A percentile compares a stretch with the other conserved stretches of the same genome.
These are phyloP conservation scores for Xiphophorus maculatus DNA, from an alignment of 2,113 vertebrate species.

Conservation along the genomic window DNA sequence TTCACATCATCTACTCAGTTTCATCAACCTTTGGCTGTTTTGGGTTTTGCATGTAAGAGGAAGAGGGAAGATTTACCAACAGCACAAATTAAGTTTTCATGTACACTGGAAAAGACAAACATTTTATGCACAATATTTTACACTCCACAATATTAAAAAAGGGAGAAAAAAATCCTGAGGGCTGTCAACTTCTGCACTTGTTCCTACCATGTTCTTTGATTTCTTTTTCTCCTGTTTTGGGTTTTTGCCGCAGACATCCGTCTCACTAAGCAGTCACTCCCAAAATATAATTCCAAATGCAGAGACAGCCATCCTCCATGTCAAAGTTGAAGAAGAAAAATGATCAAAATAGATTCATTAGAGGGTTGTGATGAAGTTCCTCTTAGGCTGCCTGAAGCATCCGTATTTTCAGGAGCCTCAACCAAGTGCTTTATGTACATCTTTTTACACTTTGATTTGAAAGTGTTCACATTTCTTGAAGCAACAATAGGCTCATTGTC, in stretches of 20 bases:
- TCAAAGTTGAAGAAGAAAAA: conserved; percentile 60
- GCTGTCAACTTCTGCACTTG: conserved; percentile 49
- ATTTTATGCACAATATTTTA: conserved; percentile 69
- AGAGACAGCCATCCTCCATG: conserved; percentile 53
- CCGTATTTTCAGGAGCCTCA: conserved; percentile 58
- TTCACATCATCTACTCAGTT: neutral
- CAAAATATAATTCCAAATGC: conserved; percentile 58
- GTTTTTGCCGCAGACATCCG: conserved; percentile 30
- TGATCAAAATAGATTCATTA: conserved; percentile 69
- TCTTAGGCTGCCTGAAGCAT: conserved; percentile 60
- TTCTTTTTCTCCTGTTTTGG: conserved; percentile 35
- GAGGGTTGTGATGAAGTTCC: conserved; percentile 71
- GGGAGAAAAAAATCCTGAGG: conserved; percentile 70
- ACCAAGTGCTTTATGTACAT: conserved; percentile 70
- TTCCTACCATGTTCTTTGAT: conserved; percentile 43
- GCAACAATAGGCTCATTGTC: conserved; percentile 64
- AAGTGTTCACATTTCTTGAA: conserved; percentile 63
- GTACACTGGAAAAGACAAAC: conserved; percentile 63
- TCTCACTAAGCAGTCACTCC: conserved; percentile 40
- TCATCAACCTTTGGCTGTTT: conserved; percentile 51
- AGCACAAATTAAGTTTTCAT: conserved; percentile 50
- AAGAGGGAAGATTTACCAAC: conserved; percentile 48
- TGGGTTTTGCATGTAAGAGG: conserved; percentile 25
- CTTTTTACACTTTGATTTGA: conserved; percentile 69
- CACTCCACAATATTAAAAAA: conserved; percentile 47